Evolutionary conservation across 2,797 vertebrate genomes (phyloP), one percentile per base, ranked within the genome.

Genomic region (Trachops cirrhosus): DNA sequence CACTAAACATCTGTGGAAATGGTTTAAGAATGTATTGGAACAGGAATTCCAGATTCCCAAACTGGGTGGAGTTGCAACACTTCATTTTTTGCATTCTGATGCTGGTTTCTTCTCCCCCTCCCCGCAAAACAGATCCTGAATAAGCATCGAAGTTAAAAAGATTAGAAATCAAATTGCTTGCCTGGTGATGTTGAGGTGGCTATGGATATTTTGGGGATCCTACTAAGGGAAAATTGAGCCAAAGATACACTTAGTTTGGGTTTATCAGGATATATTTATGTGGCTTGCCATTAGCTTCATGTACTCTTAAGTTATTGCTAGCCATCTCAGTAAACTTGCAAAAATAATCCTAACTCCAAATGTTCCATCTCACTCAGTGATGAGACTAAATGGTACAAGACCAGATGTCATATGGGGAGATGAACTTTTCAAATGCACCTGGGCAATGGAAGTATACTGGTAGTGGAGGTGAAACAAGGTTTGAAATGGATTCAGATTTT

Each of bases 31-130:
- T 67, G 46, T 52, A 48, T 80, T 64, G 50, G 32, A 79, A 70
- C 34, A 93, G n/a, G 83, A 92, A 92, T 80, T 96, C 54, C 70
- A 86, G 64, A 94, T 96, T 71, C 67, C 52, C 68, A 86, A 77
- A 46, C 9, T 52, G 91, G 95, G 88, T 80, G 88, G 75, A 84
- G 94, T 88, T 54, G 21, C 8, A 83, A 44, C 50, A 70, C 15
- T 71, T 79, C 48, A 59, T 87, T 95, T 79, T 93, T 84, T 84
- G 32, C n/a, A 67, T 96, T 95, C 67, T 87, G 34, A 62, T 64
- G n/a, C 34, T 67, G 71, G 34, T 77, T 39, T 73, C 70, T 32
- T 8, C 50, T 26, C 18, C 1, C 7, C 86, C 22, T 4, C 19
- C 9, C 19, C 9, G 3, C 1, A 22, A 11, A 39, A 39, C 12